Evolutionary conservation across 2,888 invertebrate genomes (phyloP), one percentile per base, ranked within the genome.

Genomic region (Mellilla xanthometata): DNA sequence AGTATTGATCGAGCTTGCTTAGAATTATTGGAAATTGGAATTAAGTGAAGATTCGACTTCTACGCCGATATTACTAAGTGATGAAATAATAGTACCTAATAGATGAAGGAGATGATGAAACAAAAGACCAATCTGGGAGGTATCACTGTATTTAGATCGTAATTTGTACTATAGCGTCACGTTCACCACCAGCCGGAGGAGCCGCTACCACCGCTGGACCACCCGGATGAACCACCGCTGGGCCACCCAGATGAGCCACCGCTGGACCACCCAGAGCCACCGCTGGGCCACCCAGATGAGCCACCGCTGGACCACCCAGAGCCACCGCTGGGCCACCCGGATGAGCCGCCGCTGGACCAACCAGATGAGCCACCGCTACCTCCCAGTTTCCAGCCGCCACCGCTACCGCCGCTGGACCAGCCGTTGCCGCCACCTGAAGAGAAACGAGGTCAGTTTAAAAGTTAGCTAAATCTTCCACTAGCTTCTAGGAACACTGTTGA

Each of bases 171-270:
- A 71, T 54, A 38, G 33, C 52, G 43, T 45, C 34, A 51, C 49
- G 63, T 68, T 82, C 76, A 84, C 81, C 83, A 84, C 84, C 84
- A 81, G 59, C 83, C 81, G 43, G 76, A 76, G 26, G 70, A 71
- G 15, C 63, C 64, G 7, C 54, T n/a, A n/a, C 62, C 54, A 15
- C 62, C 61, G 31, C 61, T 52, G 24, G 52, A 50, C 45, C 45
- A 45, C 41, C 52, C 58, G 39, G 45, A 39, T 19, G 39, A 39
- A 2, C 49, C 45, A 8, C 49, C 49, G 29, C 41, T 45, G 22
- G 50, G 39, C 26, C 58, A 54, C 24, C 54, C 41, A 39, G 49
- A 33, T 12, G 54, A 48, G 5, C 56, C 49, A 24, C 59, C 49
- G 39, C 38, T 39, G 33, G 30, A 15, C 11, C 26, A 8, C 42